Percentiles rank a stretch among this genome's conserved stretches.
These are phyloP conservation scores for Yponomeuta plumbellus DNA, from an alignment of 2,888 invertebrate species.

Conservation along the genomic window DNA sequence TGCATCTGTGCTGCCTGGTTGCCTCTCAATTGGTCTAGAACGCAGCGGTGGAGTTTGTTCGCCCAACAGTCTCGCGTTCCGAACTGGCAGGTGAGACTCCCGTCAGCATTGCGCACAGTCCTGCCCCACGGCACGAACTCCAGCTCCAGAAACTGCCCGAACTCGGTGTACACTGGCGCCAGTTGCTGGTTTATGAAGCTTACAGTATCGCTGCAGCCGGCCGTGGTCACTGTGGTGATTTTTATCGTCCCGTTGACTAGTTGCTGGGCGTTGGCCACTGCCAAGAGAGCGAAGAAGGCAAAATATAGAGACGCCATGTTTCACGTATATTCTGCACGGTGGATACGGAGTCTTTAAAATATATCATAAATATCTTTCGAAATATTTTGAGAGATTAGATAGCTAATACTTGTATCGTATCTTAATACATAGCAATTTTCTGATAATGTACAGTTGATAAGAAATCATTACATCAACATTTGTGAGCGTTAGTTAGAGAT, in stretches of 20 bases:
- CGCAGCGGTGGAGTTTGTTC: constrained; percentile 61
- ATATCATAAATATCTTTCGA: background rate
- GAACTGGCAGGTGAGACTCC: constrained; percentile 47
- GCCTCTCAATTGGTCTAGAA: constrained; percentile 39
- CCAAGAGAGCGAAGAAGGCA: constrained; percentile 1
- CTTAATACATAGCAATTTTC: background rate
- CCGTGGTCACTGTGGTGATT: constrained; percentile 47
- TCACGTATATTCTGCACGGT: background rate
- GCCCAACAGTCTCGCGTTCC: constrained; percentile 55
- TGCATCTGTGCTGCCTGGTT: constrained; percentile 48
- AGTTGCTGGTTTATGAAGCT: constrained; percentile 44
- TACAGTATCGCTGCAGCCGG: constrained; percentile 55
- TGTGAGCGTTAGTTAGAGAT: too few species aligned
- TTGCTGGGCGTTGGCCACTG: background rate
- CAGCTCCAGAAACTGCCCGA: constrained; percentile 47
- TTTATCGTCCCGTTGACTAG: constrained; percentile 51
- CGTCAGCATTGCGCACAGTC: constrained; percentile 36
- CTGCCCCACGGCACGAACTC: constrained; percentile 68
- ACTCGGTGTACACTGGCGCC: constrained; percentile 41
- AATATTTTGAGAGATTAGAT: background rate
- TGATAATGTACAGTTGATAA: background rate
- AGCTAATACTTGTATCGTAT: background rate
- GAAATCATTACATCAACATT: background rate
- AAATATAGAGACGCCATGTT: background rate
- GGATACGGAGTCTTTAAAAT: background rate